Evolutionary conservation across 1,140 invertebrate genomes (phyloP).

Genomic region (Cherax quadricarinatus): DNA sequence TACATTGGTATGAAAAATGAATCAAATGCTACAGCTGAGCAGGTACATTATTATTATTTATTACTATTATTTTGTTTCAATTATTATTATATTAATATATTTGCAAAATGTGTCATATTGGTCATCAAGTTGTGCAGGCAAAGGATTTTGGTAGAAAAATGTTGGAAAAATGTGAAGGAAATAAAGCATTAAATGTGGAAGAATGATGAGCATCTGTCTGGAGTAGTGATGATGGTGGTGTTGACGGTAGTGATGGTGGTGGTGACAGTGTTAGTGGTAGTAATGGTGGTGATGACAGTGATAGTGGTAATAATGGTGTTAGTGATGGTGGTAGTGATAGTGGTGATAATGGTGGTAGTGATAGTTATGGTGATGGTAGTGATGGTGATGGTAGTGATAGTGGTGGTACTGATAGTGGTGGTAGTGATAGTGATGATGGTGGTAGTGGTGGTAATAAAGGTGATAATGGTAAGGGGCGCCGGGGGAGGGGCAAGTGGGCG

Average conservation of each 20-base stretch:
- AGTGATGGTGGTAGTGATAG: not conserved
- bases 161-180: not conserved
- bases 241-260: not conserved
- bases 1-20: too few relatives aligned
- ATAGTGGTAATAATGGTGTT: not conserved
- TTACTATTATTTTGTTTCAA: too few relatives aligned
- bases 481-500: slow-evolving; percentile 33
- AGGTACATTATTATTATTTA: too few relatives aligned
- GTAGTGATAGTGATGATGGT: not conserved
- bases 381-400: not conserved
- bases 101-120: too few relatives aligned
- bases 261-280: not conserved
- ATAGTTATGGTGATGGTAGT: not conserved
- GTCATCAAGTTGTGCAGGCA: too few relatives aligned
- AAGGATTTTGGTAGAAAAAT: too few relatives aligned
- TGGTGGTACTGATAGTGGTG: not conserved
- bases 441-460: not conserved
- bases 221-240: too few relatives aligned
- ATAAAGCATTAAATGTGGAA: not conserved
- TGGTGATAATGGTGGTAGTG: not conserved
- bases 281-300: not conserved
- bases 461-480: slow-evolving; percentile 4
- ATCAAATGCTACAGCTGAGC: too few relatives aligned
- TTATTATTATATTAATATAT: too few relatives aligned
- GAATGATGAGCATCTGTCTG: not conserved